Percentiles rank a stretch among this genome's conserved stretches.
Evolutionary conservation across 1,140 invertebrate genomes (phyloP).

Genomic region (Chironomus striatipennis): DNA sequence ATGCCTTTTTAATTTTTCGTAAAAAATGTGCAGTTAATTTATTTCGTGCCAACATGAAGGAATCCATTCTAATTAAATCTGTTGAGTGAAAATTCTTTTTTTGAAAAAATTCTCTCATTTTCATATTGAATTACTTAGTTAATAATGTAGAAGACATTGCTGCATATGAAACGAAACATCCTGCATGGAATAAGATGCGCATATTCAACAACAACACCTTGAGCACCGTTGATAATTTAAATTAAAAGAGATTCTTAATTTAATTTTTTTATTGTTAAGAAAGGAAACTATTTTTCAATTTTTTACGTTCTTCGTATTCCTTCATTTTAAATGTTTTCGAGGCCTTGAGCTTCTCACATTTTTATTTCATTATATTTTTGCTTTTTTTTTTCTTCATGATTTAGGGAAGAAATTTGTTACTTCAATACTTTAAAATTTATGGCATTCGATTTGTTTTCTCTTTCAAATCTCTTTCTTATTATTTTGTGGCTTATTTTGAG

Average conservation of each 20-base stretch:
- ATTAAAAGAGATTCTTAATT: slow-evolving; percentile 21
- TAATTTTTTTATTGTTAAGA: slow-evolving; percentile 20
- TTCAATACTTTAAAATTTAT: neutral
- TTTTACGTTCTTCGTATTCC: neutral
- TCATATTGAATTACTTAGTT: no score
- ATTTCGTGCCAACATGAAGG: neutral
- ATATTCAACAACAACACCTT: neutral
- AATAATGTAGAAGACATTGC: no score
- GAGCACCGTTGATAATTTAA: slow-evolving; percentile 21
- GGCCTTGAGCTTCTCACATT: no score
- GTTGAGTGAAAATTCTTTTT: neutral
- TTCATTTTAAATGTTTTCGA: no score
- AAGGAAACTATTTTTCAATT: slow-evolving; percentile 14
- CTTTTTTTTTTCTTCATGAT: no score
- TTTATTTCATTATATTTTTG: no score
- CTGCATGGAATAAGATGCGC: neutral
- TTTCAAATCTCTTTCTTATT: no score
- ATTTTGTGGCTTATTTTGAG: neutral
- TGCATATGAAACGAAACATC: no score
- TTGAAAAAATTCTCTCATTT: neutral
- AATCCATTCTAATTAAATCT: neutral
- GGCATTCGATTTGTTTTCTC: neutral
- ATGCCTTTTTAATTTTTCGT: neutral
- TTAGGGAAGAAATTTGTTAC: no score
- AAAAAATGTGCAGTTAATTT: neutral